Evolutionary conservation across 2,888 invertebrate genomes (phyloP), one percentile per base, ranked within the genome.

Genomic region (Trissoscelio sp.): DNA sequence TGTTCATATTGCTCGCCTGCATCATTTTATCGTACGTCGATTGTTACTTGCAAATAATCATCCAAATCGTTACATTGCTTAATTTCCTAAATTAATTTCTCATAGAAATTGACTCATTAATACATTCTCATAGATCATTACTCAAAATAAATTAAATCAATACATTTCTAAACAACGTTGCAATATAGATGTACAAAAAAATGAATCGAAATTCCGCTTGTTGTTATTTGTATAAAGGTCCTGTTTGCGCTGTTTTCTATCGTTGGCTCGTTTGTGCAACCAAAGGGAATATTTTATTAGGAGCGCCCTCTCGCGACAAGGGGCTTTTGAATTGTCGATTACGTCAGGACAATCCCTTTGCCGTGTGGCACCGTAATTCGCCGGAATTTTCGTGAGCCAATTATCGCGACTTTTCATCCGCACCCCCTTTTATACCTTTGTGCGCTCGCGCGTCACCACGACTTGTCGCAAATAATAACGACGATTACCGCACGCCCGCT

Each of bases 261-360:
- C 39, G 37, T 62, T 48, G 20, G 60, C 57, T 55, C 48, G 66
- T 64, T 64, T 57, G 34, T 31, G n/a, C 22, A 58, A 24, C 39
- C 77, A 77, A 77, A 84, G 70, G 44, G 75, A 81, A 77, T 75
- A 75, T 66, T 81, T 82, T 74, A 78, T 84, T 64, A 53, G 48
- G 42, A 58, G 34, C 34, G 55, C 16, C 12, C 37, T 7, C 37
- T 7, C 28, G 37, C 46, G 28, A 28, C 66, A 62, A 31, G 70
- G 37, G 74, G 51, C 64, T 74, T 79, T 64, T 81, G 77, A 82
- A 79, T 81, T 20, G 82, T 55, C 82, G 75, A 79, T 79, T 79
- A 75, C 62, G 60, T 51, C 66, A 70, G 66, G 72, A 75, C 51
- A 66, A 75, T 82, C 75, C 70, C 74, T 75, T 57, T 57, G 51